Evolutionary conservation across 1,140 invertebrate species (phyloP), one percentile per base, ranked within the genome.

Genomic region (Tetranychus urticae): DNA sequence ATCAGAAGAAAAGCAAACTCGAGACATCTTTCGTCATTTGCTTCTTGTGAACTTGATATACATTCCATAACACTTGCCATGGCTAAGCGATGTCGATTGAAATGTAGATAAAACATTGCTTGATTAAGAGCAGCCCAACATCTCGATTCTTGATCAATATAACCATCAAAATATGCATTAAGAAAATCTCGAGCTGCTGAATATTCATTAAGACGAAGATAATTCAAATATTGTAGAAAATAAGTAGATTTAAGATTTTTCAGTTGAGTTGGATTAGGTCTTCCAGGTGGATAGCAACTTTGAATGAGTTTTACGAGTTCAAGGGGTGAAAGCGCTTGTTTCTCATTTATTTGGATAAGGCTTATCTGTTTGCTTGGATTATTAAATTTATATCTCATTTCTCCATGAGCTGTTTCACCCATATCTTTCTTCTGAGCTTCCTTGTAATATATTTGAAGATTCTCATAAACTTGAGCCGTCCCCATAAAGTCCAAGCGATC

Each of bases 41-140:
- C 33, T 37, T 63, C 62, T 50, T 64, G 64, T 37, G 64, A 62
- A n/a, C 39, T 33, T n/a, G 54, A 61, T 35, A 64, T 57, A 47
- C 64, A 65, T 31, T 65, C 64, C 31, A 55, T 61, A 3, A 65
- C 33, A 35, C 57, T 34, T 37, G 64, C 62, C 31, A 65, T 57
- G 5, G 64, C 59, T 31, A 59, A 45, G 13, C 48, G 52, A 37
- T 61, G 36, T 35, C 64, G 59, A 1, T 36, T 37, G 55, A 64
- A 63, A 39, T 65, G 62, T n/a, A 39, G 50, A 33, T 64, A 47
- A 42, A 63, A 57, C 2, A 64, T 61, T 4, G 64, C 61, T 13
- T 58, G 47, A 54, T 65, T 65, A 1, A 65, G 42, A 34, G 64
- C 62, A 14, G 64, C 45, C 61, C 62, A 65, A 58, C 64, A 63